Percentiles rank a stretch among this genome's conserved stretches.
These are phyloP conservation scores for Mus pahari DNA, from an alignment of 2,113 vertebrate genomes.

Conservation along the genomic window DNA sequence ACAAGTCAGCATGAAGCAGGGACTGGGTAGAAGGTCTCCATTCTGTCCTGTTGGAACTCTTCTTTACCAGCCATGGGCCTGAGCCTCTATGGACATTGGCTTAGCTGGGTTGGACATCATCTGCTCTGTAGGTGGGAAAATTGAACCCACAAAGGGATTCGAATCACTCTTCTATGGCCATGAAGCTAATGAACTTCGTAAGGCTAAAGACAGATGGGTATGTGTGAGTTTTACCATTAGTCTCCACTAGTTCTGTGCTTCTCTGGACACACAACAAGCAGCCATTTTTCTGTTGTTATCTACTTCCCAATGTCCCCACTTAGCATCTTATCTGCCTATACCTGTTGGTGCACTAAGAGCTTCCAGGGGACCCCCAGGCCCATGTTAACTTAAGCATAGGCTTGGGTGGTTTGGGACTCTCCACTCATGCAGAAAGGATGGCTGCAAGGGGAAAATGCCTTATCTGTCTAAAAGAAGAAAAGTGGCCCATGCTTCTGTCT, in stretches of 20 bases:
- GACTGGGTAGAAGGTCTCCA: neutral
- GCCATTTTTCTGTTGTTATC: neutral
- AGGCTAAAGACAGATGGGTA: too few species aligned
- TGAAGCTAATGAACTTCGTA: neutral
- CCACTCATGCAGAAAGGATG: neutral
- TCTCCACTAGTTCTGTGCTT: rapidly evolving
- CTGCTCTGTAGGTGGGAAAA: neutral
- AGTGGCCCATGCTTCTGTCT: neutral
- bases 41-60: rapidly evolving
- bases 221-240: neutral
- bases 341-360: neutral
- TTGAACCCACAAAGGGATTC: neutral
- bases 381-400: neutral
- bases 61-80: neutral
- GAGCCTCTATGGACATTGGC: too few species aligned
- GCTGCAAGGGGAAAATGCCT: neutral
- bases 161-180: neutral
- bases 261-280: neutral
- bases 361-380: neutral
- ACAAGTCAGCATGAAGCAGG: neutral
- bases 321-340: neutral
- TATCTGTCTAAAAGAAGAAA: neutral
- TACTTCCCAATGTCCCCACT: neutral
- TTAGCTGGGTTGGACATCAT: neutral
- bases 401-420: neutral